These are phyloP conservation scores for Epinephelus awoara DNA, from an alignment of 2,797 vertebrate genomes.

Conservation along the genomic window DNA sequence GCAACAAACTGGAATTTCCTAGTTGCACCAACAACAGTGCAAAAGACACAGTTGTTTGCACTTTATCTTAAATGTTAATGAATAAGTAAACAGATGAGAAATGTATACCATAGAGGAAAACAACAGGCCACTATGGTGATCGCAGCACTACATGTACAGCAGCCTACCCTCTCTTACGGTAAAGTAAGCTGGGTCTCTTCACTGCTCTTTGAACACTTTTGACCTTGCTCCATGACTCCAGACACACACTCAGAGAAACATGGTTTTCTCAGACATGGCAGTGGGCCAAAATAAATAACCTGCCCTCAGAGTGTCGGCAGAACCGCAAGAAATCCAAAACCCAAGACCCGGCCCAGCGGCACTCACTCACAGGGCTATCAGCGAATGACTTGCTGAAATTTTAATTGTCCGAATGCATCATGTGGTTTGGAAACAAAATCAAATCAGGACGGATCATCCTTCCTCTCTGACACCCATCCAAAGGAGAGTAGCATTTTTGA, in stretches of 20 bases:
- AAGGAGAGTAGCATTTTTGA: slow-evolving; percentile 82
- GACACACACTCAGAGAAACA: slow-evolving; percentile 74
- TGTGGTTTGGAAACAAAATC: slow-evolving; percentile 87
- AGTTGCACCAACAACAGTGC: neutral
- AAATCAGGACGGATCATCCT: slow-evolving; percentile 85
- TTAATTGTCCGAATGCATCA: slow-evolving; percentile 91
- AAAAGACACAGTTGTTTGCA: neutral
- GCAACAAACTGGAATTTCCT: neutral
- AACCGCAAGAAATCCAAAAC: slow-evolving; percentile 88
- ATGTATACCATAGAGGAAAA: neutral
- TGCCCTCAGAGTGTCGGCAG: slow-evolving; percentile 82
- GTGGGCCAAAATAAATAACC: slow-evolving; percentile 81
- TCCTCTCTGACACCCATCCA: slow-evolving; percentile 81
- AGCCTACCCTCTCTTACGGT: slow-evolving; percentile 6
- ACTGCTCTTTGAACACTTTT: slow-evolving; percentile 70
- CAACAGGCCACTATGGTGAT: neutral
- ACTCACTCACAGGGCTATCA: slow-evolving; percentile 84
- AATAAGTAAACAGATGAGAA: neutral
- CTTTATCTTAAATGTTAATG: neutral
- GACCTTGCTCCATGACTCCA: slow-evolving; percentile 75
- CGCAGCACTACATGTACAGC: slow-evolving; percentile 17
- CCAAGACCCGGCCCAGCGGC: slow-evolving; percentile 71
- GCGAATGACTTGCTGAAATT: slow-evolving; percentile 89
- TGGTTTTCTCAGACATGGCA: slow-evolving; percentile 76
- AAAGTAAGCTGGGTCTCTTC: slow-evolving; percentile 50